Evolutionary conservation across 2,797 vertebrate species (phyloP), one percentile per base, ranked within the genome.

Genomic region (Erithacus rubecula): DNA sequence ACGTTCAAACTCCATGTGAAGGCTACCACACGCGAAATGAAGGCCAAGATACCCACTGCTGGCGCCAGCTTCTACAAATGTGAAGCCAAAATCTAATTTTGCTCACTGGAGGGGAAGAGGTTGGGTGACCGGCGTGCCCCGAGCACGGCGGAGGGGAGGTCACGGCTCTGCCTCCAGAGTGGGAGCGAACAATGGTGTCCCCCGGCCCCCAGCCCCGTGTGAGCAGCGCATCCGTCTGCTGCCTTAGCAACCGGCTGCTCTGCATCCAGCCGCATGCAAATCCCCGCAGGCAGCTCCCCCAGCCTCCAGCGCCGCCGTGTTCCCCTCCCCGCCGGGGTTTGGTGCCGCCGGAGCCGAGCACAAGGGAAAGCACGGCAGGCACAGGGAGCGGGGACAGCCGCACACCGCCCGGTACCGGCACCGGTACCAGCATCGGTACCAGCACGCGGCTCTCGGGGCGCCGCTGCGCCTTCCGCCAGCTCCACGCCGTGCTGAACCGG

Each of bases 11-110:
- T 46, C 46, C 22, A 12, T 1, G 15, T 49, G 69, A 86, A 94
- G 68, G 64, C 55, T 55, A 34, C 34, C 0, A 1, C 3, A 23
- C 1, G 6, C 0, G 0, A 71, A 79, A 39, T 0, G 46, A 81
- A 81, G 64, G 85, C 62, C n/a, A 44, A 23, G 58, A n/a, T 8
- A 32, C 16, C 36, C 10, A 21, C 26, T 1, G 9, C 29, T 20
- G 71, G 44, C 5, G 2, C 59, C 53, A 55, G 65, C 39, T 58
- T 39, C 65, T 36, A 55, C 39, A 26, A 56, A 75, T 0, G 41
- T 1, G 8, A 70, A 68, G 22, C 65, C 44, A 41, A 75, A 71
- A 81, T 10, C n/a, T 56, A 29, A 65, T 62, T 86, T 27, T 65
- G 46, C 58, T 71, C 53, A 29, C 24, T 14, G 0, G 2, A 32